A percentile compares a stretch with the other conserved stretches of the same genome.
Evolutionary conservation across 2,113 vertebrate genomes (phyloP).

Genomic region (Chrysemys picta): DNA sequence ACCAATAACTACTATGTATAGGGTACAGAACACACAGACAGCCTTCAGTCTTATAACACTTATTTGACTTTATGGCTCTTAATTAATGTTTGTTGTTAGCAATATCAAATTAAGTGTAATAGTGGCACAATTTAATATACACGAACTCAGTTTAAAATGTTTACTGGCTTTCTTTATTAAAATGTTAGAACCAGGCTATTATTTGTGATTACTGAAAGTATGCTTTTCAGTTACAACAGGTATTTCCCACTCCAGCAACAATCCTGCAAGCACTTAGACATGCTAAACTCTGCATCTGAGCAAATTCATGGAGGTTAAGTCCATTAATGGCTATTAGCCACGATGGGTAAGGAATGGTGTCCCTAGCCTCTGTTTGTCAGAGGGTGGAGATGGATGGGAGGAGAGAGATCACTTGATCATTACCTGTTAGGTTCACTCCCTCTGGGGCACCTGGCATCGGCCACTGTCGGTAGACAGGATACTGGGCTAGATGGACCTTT

Average conservation of each 20-base stretch:
- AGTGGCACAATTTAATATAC: slow-evolving; percentile 27
- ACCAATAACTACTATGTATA: not conserved
- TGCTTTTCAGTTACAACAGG: not conserved
- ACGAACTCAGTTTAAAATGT: slow-evolving; percentile 27
- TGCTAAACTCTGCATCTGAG: not conserved
- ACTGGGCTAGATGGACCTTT: no score
- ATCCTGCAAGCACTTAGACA: not conserved
- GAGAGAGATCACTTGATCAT: no score
- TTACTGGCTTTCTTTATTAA: not conserved
- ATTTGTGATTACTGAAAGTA: not conserved
- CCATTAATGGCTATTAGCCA: no score
- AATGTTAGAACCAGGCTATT: not conserved
- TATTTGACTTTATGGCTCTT: slow-evolving; percentile 25
- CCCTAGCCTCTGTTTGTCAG: no score
- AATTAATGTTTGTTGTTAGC: slow-evolving; percentile 12
- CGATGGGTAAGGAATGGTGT: no score
- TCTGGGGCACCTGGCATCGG: no score
- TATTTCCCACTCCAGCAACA: not conserved
- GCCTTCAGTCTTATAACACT: not conserved
- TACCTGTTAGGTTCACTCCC: no score
- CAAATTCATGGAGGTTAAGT: not conserved
- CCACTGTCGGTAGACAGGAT: no score
- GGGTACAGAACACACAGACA: not conserved
- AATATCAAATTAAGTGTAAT: not conserved
- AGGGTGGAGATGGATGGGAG: no score